phyloP scores from a whole-genome alignment of 92 coral and sea anemone genomes.

The Palythoa heliodiscus region DNA sequence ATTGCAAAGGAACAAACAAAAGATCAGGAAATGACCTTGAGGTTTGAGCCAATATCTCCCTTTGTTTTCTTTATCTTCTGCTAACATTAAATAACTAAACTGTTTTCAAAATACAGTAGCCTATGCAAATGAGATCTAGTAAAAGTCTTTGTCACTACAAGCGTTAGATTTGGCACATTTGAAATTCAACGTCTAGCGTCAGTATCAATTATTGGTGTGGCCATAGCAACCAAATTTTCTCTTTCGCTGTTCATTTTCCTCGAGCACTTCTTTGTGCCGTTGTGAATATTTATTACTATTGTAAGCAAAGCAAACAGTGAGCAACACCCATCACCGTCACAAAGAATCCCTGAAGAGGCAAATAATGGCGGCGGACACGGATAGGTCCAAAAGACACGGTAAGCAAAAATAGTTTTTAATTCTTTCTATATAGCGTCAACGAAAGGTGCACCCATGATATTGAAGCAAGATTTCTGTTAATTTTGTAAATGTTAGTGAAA shows the following conservation, averaged over 20 bases:
- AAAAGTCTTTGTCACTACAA: neutral
- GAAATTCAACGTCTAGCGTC: neutral
- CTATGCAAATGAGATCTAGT: neutral
- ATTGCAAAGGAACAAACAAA: no score
- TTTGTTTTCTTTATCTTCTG: neutral
- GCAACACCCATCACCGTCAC: neutral
- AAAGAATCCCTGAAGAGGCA: neutral
- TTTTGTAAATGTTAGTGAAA: neutral
- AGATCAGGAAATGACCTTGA: neutral
- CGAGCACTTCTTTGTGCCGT: neutral
- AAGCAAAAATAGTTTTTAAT: neutral
- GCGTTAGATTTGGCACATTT: neutral
- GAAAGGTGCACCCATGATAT: neutral
- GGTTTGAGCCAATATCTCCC: neutral
- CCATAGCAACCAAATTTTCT: neutral
- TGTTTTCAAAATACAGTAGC: neutral
- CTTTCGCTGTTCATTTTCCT: slow-evolving; percentile 8
- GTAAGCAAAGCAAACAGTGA: neutral
- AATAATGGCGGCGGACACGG: slow-evolving; percentile 30
- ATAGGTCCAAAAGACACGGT: slow-evolving; percentile 32
- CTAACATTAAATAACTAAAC: neutral
- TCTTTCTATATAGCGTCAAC: neutral
- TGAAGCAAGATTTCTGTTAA: neutral
- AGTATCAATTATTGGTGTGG: neutral
- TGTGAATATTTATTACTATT: slow-evolving; percentile 17